Percentiles rank a stretch among this genome's conserved stretches.
phyloP scores from a whole-genome alignment of 2,113 vertebrate species.

The Salminus brasiliensis region DNA sequence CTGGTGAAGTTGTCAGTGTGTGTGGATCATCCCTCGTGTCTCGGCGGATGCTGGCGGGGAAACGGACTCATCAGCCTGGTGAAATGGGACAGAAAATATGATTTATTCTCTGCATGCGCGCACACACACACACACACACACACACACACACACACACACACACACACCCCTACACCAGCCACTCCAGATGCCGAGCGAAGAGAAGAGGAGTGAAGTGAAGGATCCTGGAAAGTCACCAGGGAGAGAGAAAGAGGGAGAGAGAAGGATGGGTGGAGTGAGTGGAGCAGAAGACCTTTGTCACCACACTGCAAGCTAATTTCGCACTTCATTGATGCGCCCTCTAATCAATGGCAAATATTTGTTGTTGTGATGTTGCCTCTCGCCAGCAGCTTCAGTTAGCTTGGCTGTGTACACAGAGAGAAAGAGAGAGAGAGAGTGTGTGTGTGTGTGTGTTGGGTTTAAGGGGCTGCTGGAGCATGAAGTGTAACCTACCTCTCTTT shows the following conservation, averaged over 20 bases:
- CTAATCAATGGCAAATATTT: constrained; percentile 64
- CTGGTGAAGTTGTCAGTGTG: constrained; percentile 50
- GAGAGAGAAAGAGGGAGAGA: background rate
- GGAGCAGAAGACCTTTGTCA: constrained; percentile 36
- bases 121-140: background rate
- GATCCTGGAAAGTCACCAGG: constrained; percentile 22
- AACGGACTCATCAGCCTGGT: constrained; percentile 47
- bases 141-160: constrained; percentile 6
- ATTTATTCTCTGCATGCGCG: constrained; percentile 54
- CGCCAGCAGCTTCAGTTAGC: constrained; percentile 17
- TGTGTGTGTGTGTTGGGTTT: constrained; percentile 8
- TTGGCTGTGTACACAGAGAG: constrained; percentile 6
- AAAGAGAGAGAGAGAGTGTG: too few species aligned
- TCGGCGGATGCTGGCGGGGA: constrained; percentile 30
- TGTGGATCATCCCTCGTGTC: constrained; percentile 39
- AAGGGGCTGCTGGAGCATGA: background rate
- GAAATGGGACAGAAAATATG: constrained; percentile 60
- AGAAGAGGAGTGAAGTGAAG: constrained; percentile 19
- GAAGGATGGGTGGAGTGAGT: constrained; percentile 4
- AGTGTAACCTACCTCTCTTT: background rate
- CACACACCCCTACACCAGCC: constrained; percentile 18
- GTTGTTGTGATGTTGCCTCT: constrained; percentile 38
- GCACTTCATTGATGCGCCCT: constrained; percentile 54
- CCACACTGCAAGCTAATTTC: constrained; percentile 55
- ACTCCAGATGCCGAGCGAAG: constrained; percentile 25